A percentile compares a stretch with the other conserved stretches of the same genome.
These are phyloP conservation scores for Lamproptera curius DNA, from an alignment of 2,888 invertebrate genomes.

Conservation along the genomic window DNA sequence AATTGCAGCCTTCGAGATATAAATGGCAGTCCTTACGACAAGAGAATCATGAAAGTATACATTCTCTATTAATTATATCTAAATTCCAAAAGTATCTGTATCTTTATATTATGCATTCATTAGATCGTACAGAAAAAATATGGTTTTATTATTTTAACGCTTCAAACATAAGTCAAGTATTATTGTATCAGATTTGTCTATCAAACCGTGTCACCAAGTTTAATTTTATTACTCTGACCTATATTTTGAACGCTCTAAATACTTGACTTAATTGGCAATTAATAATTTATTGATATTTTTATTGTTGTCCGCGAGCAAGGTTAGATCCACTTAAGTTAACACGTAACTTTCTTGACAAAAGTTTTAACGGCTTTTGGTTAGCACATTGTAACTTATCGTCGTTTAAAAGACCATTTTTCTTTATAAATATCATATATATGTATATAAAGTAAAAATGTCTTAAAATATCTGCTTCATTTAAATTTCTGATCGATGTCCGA, in stretches of 20 bases:
- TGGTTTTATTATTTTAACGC: too few species aligned
- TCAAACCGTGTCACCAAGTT: neutral
- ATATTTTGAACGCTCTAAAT: neutral
- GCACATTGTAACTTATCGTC: neutral
- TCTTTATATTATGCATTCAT: neutral
- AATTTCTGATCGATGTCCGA: too few species aligned
- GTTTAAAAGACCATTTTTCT: neutral
- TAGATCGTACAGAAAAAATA: neutral
- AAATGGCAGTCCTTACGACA: slow-evolving; percentile 53
- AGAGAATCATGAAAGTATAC: slow-evolving; percentile 64
- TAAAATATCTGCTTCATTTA: too few species aligned
- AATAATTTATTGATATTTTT: neutral
- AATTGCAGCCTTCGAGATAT: slow-evolving; percentile 60
- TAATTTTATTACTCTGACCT: neutral
- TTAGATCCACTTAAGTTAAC: neutral
- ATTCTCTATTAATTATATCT: slow-evolving; percentile 35
- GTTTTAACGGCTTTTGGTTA: neutral
- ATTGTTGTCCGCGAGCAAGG: neutral
- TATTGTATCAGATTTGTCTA: too few species aligned
- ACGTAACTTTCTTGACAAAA: neutral
- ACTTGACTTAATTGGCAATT: neutral
- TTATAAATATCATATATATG: neutral
- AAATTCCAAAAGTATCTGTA: slow-evolving; percentile 14
- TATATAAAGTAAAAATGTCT: neutral
- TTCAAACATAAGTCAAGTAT: too few species aligned